These are phyloP conservation scores for Tyrannus savana DNA, from an alignment of 2,113 vertebrate genomes.

Conservation along the genomic window DNA sequence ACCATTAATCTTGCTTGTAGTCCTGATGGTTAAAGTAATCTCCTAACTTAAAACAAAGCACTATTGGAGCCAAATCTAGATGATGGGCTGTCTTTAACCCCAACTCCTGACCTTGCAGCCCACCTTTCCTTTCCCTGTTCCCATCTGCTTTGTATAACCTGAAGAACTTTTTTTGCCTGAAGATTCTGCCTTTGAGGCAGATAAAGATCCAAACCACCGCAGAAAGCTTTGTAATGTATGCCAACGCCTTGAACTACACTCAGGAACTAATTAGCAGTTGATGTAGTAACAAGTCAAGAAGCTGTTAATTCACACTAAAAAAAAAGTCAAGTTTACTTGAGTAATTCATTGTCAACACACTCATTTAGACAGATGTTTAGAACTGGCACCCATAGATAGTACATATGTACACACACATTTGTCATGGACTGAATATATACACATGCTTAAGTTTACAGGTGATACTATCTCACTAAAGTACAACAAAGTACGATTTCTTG, in stretches of 20 bases:
- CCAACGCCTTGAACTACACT: constrained; percentile 66
- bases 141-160: constrained; percentile 13
- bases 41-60: background rate
- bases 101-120: background rate
- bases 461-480: background rate
- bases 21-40: background rate
- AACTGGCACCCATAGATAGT: background rate
- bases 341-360: constrained; percentile 44
- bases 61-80: background rate
- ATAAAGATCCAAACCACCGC: constrained; percentile 58
- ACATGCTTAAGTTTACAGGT: background rate
- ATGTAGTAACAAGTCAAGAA: constrained; percentile 69
- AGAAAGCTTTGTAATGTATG: constrained; percentile 67
- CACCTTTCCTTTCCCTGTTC: background rate
- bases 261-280: constrained; percentile 69
- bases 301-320: constrained; percentile 54
- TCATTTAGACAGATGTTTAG: constrained; percentile 33
- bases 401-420: background rate
- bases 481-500: background rate
- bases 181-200: constrained; percentile 55
- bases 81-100: background rate
- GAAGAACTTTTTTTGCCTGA: constrained; percentile 20
- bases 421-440: background rate
- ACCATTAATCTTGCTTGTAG: background rate
- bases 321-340: constrained; percentile 3